Conservation (phyloP, 2,888 invertebrate species). For the Caradrina kadenii region DNA sequence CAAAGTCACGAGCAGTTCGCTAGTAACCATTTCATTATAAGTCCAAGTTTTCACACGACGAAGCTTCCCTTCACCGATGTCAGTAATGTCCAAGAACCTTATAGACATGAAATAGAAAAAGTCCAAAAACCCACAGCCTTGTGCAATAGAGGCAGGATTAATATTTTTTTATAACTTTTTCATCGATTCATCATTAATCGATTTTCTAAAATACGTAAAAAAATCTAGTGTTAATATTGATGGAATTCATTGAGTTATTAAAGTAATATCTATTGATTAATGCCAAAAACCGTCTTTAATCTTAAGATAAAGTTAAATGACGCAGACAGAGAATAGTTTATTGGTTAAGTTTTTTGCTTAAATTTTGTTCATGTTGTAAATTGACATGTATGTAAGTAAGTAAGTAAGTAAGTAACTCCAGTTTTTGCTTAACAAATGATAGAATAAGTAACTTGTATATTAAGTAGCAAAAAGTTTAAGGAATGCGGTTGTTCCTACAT, state of each 20-base stretch:
- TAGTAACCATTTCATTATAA: too few species aligned
- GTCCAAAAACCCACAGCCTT: too few species aligned
- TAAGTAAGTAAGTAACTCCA: not conserved
- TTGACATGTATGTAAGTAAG: slow-evolving; percentile 4
- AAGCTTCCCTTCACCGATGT: too few species aligned
- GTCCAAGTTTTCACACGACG: too few species aligned
- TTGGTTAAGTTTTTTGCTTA: slow-evolving; percentile 14
- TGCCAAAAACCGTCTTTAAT: not conserved
- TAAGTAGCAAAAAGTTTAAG: slow-evolving; percentile 9
- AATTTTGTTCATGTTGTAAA: slow-evolving; percentile 7
- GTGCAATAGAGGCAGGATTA: too few species aligned
- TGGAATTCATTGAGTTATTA: not conserved
- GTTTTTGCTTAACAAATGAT: slow-evolving; percentile 7
- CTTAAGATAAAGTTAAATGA: not conserved
- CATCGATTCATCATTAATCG: too few species aligned
- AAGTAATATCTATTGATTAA: slow-evolving; percentile 18
- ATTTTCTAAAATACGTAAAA: not conserved
- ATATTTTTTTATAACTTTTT: too few species aligned
- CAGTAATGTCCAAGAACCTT: too few species aligned
- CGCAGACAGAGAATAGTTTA: slow-evolving; percentile 1
- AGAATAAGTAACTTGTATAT: slow-evolving; percentile 28
- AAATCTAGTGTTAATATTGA: slow-evolving; percentile 15
- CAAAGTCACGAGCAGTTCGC: too few species aligned
- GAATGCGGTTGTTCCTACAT: slow-evolving; percentile 8
- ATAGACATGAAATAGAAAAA: too few species aligned